Evolutionary conservation across 1,140 invertebrate species (phyloP), one percentile per base, ranked within the genome.

Genomic region (Drosophila pseudoananassae): DNA sequence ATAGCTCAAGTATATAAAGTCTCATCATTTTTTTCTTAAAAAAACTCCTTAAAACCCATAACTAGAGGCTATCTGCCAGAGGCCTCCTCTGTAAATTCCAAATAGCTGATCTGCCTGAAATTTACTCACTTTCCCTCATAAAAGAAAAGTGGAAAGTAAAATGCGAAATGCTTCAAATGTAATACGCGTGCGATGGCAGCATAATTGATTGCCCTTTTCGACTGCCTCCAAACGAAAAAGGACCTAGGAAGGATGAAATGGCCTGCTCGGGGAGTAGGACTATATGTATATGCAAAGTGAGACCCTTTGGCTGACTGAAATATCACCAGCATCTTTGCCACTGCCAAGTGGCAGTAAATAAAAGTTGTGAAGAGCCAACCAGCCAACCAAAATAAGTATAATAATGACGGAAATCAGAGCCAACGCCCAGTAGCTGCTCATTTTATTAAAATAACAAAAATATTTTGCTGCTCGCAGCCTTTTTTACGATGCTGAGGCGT

Each of bases 371-470:
- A 65, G 47, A 65, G 74, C 47, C 17, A 20, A 15, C 5, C 20
- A 14, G 4, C 9, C 40, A 43, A 40, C 38, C 38, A 49, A 36
- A 31, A 27, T 8, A 27, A 51, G 73, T 12, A 58, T 73, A 79
- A 73, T 80, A 79, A 80, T 81, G 74, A 71, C 52, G 53, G 74
- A 85, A 85, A 85, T 87, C 81, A 87, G 82, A 71, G 82, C 71
- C 71, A 53, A 25, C 40, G 33, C 43, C 68, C 56, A 51, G 49
- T 15, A 38, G 15, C 25, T 14, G 47, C 47, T 76, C 61, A 66
- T 80, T 78, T 87, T 78, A 85, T 85, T 85, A 87, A 85, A 81
- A 85, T 78, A 78, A 78, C 82, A 87, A 66, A 85, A 87, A 81
- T 81, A 81, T 87, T 85, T 85, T 85, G 57, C 66, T 69, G 72